These are phyloP conservation scores for Nematostella vectensis DNA, from an alignment of 92 coral and sea anemone species.

Conservation along the genomic window DNA sequence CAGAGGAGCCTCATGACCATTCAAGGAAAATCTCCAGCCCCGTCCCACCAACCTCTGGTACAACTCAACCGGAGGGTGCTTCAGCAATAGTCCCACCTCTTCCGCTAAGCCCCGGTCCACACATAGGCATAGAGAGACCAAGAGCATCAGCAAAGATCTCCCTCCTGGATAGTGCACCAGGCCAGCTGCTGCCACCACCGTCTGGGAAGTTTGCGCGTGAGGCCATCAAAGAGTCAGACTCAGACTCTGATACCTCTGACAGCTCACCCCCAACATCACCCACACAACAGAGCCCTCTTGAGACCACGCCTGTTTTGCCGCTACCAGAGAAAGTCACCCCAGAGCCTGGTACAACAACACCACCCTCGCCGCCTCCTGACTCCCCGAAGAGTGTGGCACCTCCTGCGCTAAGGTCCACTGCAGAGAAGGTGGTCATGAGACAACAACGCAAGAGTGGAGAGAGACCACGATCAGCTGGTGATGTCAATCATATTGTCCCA, in stretches of 20 bases:
- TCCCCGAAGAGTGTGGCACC: conserved; percentile 6
- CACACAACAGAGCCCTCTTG: background rate
- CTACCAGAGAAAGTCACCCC: conserved; percentile 39
- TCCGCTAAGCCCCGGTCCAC: conserved; percentile 45
- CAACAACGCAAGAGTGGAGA: conserved; percentile 38
- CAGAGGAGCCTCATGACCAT: conserved; percentile 30
- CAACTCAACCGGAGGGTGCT: conserved; percentile 1
- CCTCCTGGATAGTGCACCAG: conserved; percentile 62
- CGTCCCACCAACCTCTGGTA: conserved; percentile 7
- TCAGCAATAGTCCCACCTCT: background rate
- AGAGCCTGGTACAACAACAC: conserved; percentile 17
- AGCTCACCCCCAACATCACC: conserved; percentile 44
- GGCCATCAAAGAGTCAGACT: conserved; percentile 21
- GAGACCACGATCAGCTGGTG: conserved; percentile 70
- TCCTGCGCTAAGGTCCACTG: conserved; percentile 3
- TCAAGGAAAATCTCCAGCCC: conserved; percentile 29
- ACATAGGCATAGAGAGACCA: conserved; percentile 60
- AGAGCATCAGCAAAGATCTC: conserved; percentile 61
- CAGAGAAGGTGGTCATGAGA: conserved; percentile 26
- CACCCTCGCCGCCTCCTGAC: conserved; percentile 11
- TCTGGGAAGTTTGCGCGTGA: conserved; percentile 69
- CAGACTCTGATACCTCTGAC: conserved; percentile 5
- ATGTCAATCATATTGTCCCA: conserved; percentile 42
- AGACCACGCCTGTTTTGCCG: background rate
- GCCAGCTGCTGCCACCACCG: conserved; percentile 78